phyloP scores from a whole-genome alignment of 1,140 invertebrate genomes.

The Drosophila persimilis region DNA sequence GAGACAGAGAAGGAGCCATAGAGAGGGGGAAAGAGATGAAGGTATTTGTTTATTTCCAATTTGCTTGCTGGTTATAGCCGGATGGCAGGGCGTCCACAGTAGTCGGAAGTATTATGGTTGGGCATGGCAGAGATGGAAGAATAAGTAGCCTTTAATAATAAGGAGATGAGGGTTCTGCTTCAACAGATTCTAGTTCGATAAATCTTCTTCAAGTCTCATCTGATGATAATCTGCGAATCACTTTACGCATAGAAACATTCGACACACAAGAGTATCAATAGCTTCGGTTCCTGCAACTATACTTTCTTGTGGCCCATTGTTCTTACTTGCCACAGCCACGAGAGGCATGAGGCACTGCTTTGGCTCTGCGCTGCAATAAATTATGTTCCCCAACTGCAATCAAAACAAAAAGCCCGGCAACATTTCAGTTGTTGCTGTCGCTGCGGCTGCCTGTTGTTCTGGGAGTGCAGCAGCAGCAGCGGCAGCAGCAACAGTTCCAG shows the following conservation, averaged over 20 bases:
- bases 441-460: background rate
- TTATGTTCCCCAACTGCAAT: conserved; percentile 75
- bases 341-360: conserved; percentile 22
- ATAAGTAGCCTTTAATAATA: too few relatives aligned
- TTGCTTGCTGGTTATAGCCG: conserved; percentile 23
- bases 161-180: too few relatives aligned
- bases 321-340: conserved; percentile 17
- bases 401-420: conserved; percentile 64
- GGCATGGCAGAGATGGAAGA: too few relatives aligned
- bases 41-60: conserved; percentile 61
- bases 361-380: conserved; percentile 58
- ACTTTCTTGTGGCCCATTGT: conserved; percentile 5
- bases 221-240: too few relatives aligned
- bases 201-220: too few relatives aligned
- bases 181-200: too few relatives aligned
- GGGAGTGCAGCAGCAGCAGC: background rate
- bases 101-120: too few relatives aligned
- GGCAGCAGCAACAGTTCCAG: background rate
- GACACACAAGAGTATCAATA: too few relatives aligned
- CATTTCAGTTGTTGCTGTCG: conserved; percentile 26
- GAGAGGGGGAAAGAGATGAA: background rate
- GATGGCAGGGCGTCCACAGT: conserved; percentile 44
- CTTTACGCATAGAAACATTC: too few relatives aligned
- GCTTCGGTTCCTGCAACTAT: too few relatives aligned
- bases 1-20: background rate